These are phyloP conservation scores for Sebastes vulpes DNA, from an alignment of 2,797 vertebrate genomes.

Conservation along the genomic window DNA sequence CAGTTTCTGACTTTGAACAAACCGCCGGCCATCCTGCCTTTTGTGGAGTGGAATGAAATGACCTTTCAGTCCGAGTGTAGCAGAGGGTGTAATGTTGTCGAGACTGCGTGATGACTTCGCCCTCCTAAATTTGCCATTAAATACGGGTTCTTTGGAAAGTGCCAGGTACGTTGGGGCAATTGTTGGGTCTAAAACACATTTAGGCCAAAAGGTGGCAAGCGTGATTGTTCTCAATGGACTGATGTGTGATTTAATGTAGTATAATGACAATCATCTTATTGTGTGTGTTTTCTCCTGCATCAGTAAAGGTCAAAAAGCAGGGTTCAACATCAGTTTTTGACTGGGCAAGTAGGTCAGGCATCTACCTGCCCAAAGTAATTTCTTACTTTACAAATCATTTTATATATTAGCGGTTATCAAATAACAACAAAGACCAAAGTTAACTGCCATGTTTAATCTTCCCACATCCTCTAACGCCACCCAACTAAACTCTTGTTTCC, in stretches of 20 bases:
- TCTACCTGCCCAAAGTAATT: neutral
- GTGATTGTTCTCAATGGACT: neutral
- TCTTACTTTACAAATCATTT: neutral
- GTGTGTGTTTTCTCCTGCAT: neutral
- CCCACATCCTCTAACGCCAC: too few relatives aligned
- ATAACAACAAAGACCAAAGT: too few relatives aligned
- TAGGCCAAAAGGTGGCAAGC: neutral
- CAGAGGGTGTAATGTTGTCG: conserved; percentile 24
- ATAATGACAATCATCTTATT: neutral
- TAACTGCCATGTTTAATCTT: too few relatives aligned
- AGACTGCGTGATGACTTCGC: conserved; percentile 9
- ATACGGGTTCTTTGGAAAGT: neutral
- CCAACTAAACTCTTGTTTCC: too few relatives aligned
- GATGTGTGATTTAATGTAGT: neutral
- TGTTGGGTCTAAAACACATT: neutral
- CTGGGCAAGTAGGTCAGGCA: too few relatives aligned
- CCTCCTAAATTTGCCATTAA: conserved; percentile 18
- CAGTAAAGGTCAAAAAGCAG: neutral
- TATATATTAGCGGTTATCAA: neutral
- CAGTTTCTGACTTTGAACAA: conserved; percentile 28
- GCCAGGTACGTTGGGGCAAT: neutral
- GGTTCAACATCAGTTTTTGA: too few relatives aligned
- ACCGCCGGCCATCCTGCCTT: neutral
- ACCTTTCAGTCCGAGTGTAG: conserved; percentile 43
- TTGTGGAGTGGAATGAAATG: conserved; percentile 34